These are phyloP conservation scores for Drosophila emarginata DNA, from an alignment of 2,888 invertebrate genomes.

Conservation along the genomic window DNA sequence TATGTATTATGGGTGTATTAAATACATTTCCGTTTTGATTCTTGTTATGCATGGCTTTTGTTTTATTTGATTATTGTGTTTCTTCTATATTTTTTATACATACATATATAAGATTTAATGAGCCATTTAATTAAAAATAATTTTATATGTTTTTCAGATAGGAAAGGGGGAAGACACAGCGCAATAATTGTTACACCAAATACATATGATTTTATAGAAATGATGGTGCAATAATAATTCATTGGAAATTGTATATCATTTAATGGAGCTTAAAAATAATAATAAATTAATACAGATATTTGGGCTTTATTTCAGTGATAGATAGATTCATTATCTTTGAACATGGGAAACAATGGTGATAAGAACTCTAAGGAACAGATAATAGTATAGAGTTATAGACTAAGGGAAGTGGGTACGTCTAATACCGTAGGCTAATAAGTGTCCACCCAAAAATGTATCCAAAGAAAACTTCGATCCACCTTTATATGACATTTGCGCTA, in stretches of 20 bases:
- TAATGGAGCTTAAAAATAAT: not conserved
- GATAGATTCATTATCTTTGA: not conserved
- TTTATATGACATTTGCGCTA: not conserved
- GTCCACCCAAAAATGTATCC: not conserved
- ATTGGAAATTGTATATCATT: conserved; percentile 12
- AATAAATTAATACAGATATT: conserved; percentile 1
- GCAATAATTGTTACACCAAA: not conserved
- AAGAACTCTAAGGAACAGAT: not conserved
- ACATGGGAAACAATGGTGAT: not conserved
- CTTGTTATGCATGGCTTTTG: conserved; percentile 38
- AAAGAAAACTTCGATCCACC: not conserved
- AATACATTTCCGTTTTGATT: conserved; percentile 63
- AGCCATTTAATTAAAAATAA: conserved; percentile 39
- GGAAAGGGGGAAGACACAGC: no score
- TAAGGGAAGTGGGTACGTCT: not conserved
- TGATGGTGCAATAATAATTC: not conserved
- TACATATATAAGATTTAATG: conserved; percentile 26
- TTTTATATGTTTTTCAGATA: not conserved
- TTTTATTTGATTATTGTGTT: conserved; percentile 20
- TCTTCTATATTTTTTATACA: conserved; percentile 7
- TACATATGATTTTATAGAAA: not conserved
- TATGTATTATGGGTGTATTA: conserved; percentile 38
- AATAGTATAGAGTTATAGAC: not conserved
- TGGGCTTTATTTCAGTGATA: not conserved
- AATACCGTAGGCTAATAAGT: not conserved